Percentiles rank a stretch among this genome's conserved stretches.
Conservation (phyloP, 2,113 vertebrate genomes). For the Budorcas taxicolor region DNA sequence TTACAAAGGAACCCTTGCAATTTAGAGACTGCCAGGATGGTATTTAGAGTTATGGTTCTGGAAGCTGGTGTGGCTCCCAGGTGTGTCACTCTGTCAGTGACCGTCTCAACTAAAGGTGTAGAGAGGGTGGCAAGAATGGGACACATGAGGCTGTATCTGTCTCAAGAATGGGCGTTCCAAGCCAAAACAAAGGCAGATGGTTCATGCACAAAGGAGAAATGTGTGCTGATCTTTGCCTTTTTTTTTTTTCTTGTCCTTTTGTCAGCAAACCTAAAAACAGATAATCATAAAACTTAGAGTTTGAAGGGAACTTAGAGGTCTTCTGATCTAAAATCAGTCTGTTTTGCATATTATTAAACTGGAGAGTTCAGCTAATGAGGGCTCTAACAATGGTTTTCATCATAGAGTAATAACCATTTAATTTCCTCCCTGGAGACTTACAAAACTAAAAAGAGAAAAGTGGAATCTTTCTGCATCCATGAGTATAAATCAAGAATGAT, state of each 20-base stretch:
- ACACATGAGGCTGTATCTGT: not conserved
- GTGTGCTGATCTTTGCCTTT: not conserved
- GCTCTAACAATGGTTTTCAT: not conserved
- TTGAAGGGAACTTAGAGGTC: not conserved
- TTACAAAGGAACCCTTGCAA: constrained; percentile 25
- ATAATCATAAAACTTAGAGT: not conserved
- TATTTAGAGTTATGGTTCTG: not conserved
- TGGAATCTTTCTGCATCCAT: not conserved
- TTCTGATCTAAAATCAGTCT: not conserved
- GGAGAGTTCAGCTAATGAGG: not conserved
- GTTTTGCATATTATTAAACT: not conserved
- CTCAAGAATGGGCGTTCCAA: not conserved
- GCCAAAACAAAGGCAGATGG: not conserved
- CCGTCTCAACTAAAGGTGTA: not conserved
- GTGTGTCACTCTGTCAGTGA: not conserved
- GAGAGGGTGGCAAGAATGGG: not conserved
- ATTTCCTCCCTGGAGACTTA: not conserved
- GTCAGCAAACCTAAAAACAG: not conserved
- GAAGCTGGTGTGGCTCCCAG: not conserved
- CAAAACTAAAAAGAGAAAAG: not conserved
- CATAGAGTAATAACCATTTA: not conserved
- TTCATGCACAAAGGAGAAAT: not conserved
- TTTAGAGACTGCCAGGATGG: not conserved
- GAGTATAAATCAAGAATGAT: not conserved
- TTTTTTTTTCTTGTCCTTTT: not conserved